phyloP scores from a whole-genome alignment of 2,113 vertebrate genomes.

The Platysteira castanea region DNA sequence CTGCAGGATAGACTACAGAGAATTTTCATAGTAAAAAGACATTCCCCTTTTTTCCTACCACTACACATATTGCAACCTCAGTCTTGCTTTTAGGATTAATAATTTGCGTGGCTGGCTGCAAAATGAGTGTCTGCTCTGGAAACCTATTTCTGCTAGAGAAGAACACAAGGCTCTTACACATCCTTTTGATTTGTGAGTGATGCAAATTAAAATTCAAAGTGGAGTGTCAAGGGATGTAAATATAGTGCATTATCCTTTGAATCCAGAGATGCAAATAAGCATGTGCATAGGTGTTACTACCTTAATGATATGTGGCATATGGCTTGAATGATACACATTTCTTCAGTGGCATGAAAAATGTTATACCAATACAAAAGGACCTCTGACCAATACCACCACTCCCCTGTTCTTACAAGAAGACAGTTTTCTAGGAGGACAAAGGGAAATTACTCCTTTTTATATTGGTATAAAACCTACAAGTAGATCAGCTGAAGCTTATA shows the following conservation, averaged over 20 bases:
- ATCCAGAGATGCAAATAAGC: not conserved
- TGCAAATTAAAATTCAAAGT: not conserved
- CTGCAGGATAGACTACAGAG: not conserved
- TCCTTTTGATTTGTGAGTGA: not conserved
- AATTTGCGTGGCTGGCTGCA: not conserved
- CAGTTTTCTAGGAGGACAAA: not conserved
- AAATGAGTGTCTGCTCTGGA: not conserved
- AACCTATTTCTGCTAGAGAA: not conserved
- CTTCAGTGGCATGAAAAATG: not conserved
- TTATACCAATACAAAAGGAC: not conserved
- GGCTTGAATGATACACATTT: not conserved
- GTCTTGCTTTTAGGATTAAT: not conserved
- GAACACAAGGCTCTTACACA: not conserved
- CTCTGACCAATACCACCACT: not conserved
- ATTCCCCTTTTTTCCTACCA: not conserved
- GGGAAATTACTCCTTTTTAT: not conserved
- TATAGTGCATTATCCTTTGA: not conserved
- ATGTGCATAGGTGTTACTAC: not conserved
- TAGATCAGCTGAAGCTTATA: not conserved
- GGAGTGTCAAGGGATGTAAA: not conserved
- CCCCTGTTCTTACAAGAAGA: not conserved
- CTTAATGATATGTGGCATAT: not conserved
- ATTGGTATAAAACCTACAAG: not conserved
- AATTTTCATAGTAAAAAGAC: not conserved
- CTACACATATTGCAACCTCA: not conserved